Evolutionary conservation across 2,888 invertebrate species (phyloP), one percentile per base, ranked within the genome.

Genomic region (Chrysodeixis includens): DNA sequence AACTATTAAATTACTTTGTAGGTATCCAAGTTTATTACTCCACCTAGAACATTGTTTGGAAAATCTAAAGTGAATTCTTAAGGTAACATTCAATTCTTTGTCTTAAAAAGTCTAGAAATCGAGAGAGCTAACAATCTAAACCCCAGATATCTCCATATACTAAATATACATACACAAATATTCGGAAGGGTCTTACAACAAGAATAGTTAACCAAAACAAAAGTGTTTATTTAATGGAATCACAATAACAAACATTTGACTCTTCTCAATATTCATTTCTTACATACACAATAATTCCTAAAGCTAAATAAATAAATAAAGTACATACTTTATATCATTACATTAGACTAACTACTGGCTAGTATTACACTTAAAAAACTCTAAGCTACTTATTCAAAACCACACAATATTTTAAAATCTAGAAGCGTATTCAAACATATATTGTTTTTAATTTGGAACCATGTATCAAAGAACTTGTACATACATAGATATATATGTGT

Each of bases 151-250:
- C 40, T 40, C 30, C 12, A 56, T 63, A 40, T n/a, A 57, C 40
- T 49, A 56, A 16, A 40, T 55, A 61, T 26, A 51, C 51, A 55
- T 44, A 60, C 18, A 56, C n/a, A 66, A 49, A 55, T 8, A 40
- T 52, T 18, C 62, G 56, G 69, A 71, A 55, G 65, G 69, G 46
- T 60, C 16, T 57, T 52, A 65, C 55, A 56, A 65, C 69, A 74
- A 68, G 63, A 76, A 71, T 76, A 63, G 55, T 66, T 60, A 74
- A 78, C 83, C 69, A 79, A 87, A 86, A 85, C 82, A 85, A 83
- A 88, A 86, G 82, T 84, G 84, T 90, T 90, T 89, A 91, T 90
- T 90, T 83, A 87, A 88, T 92, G 89, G 89, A 92, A 92, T 92
- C 83, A 82, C 84, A 82, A 86, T 82, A 83, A 89, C 85, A 89